Percentiles rank a stretch among this genome's conserved stretches.
Conservation (phyloP, 2,888 invertebrate species). For the Drosophila cognata region DNA sequence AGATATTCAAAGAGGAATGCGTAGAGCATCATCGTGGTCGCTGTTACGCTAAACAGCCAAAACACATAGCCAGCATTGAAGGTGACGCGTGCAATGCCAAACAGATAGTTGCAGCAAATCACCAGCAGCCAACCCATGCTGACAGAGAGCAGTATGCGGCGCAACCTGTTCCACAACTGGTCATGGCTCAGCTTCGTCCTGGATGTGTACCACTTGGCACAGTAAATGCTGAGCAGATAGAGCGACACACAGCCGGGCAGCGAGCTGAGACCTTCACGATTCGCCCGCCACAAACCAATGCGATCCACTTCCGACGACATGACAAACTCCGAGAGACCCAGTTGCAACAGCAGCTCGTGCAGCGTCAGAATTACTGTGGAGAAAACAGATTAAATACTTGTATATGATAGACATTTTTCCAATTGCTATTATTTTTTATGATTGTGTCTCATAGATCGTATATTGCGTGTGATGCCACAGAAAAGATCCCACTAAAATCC, state of each 20-base stretch:
- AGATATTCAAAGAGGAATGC: constrained; percentile 85
- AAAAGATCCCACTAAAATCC: neutral
- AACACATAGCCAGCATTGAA: constrained; percentile 93
- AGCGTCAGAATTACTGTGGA: constrained; percentile 86
- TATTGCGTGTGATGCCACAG: neutral
- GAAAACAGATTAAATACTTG: neutral
- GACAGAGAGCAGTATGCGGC: constrained; percentile 65
- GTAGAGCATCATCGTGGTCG: constrained; percentile 88
- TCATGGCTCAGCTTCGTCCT: constrained; percentile 64
- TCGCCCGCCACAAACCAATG: constrained; percentile 89
- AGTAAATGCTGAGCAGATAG: constrained; percentile 90
- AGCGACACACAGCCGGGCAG: constrained; percentile 93
- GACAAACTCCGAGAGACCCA: constrained; percentile 90
- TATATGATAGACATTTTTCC: too few species aligned
- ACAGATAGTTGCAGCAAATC: constrained; percentile 85
- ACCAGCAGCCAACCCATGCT: constrained; percentile 85
- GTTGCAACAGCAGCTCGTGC: constrained; percentile 89
- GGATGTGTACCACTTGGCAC: constrained; percentile 86
- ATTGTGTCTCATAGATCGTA: neutral
- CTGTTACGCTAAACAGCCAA: constrained; percentile 90
- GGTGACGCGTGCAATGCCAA: constrained; percentile 91
- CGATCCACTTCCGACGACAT: constrained; percentile 87
- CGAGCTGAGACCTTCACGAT: constrained; percentile 96
- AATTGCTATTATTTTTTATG: neutral
- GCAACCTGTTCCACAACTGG: constrained; percentile 71